phyloP scores from a whole-genome alignment of 2,888 invertebrate species.

The Amblyteles armatorius region DNA sequence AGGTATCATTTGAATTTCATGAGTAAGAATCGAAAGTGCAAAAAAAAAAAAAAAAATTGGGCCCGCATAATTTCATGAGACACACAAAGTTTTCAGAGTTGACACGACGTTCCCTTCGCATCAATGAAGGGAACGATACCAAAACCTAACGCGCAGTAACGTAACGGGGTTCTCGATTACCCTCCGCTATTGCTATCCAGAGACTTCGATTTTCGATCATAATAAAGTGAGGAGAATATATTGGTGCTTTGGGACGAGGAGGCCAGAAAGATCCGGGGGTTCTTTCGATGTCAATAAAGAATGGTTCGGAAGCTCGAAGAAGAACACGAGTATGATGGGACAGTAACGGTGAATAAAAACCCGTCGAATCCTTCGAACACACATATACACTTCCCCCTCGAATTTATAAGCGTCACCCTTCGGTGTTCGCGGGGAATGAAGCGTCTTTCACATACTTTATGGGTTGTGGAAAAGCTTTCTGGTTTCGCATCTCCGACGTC shows the following conservation, averaged over 20 bases:
- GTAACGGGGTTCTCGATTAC: neutral
- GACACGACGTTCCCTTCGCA: neutral
- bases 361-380: conserved; percentile 41
- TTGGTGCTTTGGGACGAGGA: conserved; percentile 10
- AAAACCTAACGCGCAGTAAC: conserved; percentile 13
- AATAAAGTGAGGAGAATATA: conserved; percentile 34
- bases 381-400: conserved; percentile 11
- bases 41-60: neutral
- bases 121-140: neutral
- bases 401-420: conserved; percentile 25
- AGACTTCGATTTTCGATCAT: conserved; percentile 36
- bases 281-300: neutral
- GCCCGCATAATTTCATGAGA: no score
- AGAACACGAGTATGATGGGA: conserved; percentile 33
- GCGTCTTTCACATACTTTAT: conserved; percentile 41
- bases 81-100: neutral
- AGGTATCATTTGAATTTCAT: no score
- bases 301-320: neutral
- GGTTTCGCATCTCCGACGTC: conserved; percentile 17
- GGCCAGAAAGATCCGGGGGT: neutral
- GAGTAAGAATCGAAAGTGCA: no score
- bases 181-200: neutral
- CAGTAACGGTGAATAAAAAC: conserved; percentile 46
- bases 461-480: conserved; percentile 36
- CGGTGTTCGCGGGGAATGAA: neutral